Percentiles rank a stretch among this genome's conserved stretches.
These are phyloP conservation scores for Priocnemis perturbator DNA, from an alignment of 2,888 invertebrate genomes.

Conservation along the genomic window DNA sequence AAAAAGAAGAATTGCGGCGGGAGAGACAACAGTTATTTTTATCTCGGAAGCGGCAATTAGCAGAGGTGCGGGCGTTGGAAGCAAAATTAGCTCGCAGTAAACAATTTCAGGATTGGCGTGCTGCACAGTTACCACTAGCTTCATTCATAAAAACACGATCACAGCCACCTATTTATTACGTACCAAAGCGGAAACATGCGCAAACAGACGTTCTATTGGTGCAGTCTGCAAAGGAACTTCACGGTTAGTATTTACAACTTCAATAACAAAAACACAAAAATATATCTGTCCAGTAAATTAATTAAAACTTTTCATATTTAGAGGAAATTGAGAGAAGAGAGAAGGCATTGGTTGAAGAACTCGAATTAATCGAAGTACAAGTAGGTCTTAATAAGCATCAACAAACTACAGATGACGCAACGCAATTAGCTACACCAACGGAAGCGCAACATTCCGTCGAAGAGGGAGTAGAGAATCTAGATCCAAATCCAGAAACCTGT, in stretches of 20 bases:
- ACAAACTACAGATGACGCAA: slow-evolving; percentile 58
- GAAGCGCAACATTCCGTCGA: slow-evolving; percentile 54
- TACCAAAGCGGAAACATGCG: slow-evolving; percentile 86
- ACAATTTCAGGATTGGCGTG: slow-evolving; percentile 93
- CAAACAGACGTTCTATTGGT: slow-evolving; percentile 65
- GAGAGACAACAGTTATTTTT: slow-evolving; percentile 91
- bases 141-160: slow-evolving; percentile 92
- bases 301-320: slow-evolving; percentile 40
- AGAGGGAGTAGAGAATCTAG: slow-evolving; percentile 70
- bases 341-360: slow-evolving; percentile 64
- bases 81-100: slow-evolving; percentile 92
- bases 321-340: slow-evolving; percentile 71
- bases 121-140: slow-evolving; percentile 84
- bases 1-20: slow-evolving; percentile 88
- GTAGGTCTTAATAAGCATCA: slow-evolving; percentile 64
- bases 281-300: too few relatives aligned
- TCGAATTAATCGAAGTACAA: slow-evolving; percentile 69
- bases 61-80: slow-evolving; percentile 91
- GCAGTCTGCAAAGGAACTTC: slow-evolving; percentile 69
- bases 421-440: slow-evolving; percentile 37
- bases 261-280: too few relatives aligned
- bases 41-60: slow-evolving; percentile 90
- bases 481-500: slow-evolving; percentile 68
- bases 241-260: slow-evolving; percentile 62
- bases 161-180: slow-evolving; percentile 91